phyloP scores from a whole-genome alignment of 2,113 vertebrate genomes.

The Phrynosoma platyrhinos region DNA sequence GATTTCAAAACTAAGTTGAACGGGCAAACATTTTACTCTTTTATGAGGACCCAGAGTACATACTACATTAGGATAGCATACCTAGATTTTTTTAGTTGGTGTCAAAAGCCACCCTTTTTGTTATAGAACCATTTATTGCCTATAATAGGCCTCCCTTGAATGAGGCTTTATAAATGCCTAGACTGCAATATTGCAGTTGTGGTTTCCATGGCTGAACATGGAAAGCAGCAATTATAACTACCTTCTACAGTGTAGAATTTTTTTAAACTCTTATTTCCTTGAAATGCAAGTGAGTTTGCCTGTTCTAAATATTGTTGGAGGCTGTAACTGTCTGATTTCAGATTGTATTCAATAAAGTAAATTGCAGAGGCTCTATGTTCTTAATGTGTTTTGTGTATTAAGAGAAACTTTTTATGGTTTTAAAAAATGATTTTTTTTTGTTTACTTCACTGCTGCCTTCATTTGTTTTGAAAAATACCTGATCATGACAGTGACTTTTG shows the following conservation, averaged over 20 bases:
- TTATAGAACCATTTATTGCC: constrained; percentile 35
- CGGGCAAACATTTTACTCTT: constrained; percentile 63
- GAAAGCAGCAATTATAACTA: constrained; percentile 72
- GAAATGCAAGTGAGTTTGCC: constrained; percentile 65
- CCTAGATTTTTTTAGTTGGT: constrained; percentile 60
- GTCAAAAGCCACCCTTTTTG: constrained; percentile 58
- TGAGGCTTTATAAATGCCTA: constrained; percentile 66
- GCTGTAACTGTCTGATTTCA: constrained; percentile 75
- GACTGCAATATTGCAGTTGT: constrained; percentile 53
- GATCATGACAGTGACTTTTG: not conserved
- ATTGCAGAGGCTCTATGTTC: constrained; percentile 62
- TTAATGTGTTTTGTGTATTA: constrained; percentile 52
- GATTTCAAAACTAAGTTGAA: constrained; percentile 72
- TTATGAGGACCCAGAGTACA: constrained; percentile 70
- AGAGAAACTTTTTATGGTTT: constrained; percentile 12
- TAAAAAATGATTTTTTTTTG: not conserved
- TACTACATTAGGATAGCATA: constrained; percentile 67
- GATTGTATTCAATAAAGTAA: constrained; percentile 79
- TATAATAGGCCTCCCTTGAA: constrained; percentile 66
- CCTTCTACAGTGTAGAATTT: constrained; percentile 84
- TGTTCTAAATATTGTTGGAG: constrained; percentile 64
- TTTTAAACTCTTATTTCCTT: constrained; percentile 77
- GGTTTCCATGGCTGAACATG: constrained; percentile 61
- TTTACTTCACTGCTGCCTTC: constrained; percentile 21
- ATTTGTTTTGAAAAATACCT: not conserved